These are phyloP conservation scores for Pseudocheirus occidentalis DNA, from an alignment of 2,797 vertebrate genomes.

Conservation along the genomic window DNA sequence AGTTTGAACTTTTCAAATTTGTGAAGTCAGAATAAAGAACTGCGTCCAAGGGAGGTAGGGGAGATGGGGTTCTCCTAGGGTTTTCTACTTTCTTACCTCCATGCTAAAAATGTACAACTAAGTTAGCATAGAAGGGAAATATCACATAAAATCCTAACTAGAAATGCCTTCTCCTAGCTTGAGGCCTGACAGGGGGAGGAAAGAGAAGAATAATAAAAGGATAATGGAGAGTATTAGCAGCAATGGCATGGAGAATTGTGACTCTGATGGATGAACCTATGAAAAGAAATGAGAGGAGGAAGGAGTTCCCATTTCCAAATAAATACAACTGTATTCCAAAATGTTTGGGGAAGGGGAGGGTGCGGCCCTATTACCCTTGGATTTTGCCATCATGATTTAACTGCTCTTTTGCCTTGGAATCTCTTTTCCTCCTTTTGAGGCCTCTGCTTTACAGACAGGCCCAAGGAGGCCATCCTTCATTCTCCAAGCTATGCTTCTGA, in stretches of 20 bases:
- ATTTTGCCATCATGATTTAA: background rate
- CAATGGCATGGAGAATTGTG: background rate
- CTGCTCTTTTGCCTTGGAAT: background rate
- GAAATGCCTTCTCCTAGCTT: background rate
- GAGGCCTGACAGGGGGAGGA: background rate
- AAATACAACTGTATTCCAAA: background rate
- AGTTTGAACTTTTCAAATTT: conserved; percentile 1
- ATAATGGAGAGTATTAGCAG: background rate
- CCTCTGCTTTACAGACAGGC: background rate
- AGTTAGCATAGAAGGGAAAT: background rate
- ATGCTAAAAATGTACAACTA: background rate
- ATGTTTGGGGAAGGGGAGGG: background rate
- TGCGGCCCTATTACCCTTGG: background rate
- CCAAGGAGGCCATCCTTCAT: background rate
- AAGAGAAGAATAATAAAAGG: background rate
- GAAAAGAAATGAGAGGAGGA: background rate
- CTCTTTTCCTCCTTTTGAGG: background rate
- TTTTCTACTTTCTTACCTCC: background rate
- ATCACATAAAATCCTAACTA: background rate
- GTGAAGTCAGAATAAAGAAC: background rate
- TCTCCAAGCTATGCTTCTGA: background rate
- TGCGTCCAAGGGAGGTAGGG: background rate
- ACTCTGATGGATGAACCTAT: background rate
- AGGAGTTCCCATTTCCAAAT: background rate
- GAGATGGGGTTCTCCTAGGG: background rate